phyloP scores from a whole-genome alignment of 2,888 invertebrate species.

The Drosophila ustulata region DNA sequence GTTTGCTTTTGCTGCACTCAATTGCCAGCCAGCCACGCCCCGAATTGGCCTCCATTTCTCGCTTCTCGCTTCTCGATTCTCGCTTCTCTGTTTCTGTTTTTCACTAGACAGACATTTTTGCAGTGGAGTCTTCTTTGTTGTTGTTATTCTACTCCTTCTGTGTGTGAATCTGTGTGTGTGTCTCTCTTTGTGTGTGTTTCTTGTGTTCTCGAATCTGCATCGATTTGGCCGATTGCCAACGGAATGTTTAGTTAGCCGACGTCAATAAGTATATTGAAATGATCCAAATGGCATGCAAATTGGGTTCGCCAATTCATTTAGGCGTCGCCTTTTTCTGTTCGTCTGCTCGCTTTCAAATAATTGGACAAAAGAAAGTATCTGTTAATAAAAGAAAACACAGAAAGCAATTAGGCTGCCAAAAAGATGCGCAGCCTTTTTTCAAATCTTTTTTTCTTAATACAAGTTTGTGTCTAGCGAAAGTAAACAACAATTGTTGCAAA shows the following conservation, averaged over 20 bases:
- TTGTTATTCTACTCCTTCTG: conserved; percentile 33
- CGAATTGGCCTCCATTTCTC: conserved; percentile 43
- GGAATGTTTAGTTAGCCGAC: conserved; percentile 68
- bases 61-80: conserved; percentile 11
- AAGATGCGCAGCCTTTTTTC: background rate
- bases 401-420: conserved; percentile 5
- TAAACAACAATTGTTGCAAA: background rate
- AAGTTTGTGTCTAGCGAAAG: background rate
- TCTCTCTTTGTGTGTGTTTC: conserved; percentile 24
- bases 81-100: background rate
- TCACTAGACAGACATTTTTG: conserved; percentile 29
- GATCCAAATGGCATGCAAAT: conserved; percentile 60
- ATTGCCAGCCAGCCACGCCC: conserved; percentile 50
- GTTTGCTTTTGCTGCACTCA: conserved; percentile 47
- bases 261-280: conserved; percentile 67
- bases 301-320: conserved; percentile 44
- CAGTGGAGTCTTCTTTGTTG: conserved; percentile 45
- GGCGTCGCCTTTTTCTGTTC: conserved; percentile 17
- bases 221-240: conserved; percentile 69
- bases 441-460: background rate
- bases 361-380: conserved; percentile 8
- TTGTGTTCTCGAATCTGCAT: conserved; percentile 59
- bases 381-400: conserved; percentile 5
- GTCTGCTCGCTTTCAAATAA: conserved; percentile 12
- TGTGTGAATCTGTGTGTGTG: conserved; percentile 20